A percentile compares a stretch with the other conserved stretches of the same genome.
phyloP scores from a whole-genome alignment of 2,888 invertebrate genomes.

The Mesochorus sp. region DNA sequence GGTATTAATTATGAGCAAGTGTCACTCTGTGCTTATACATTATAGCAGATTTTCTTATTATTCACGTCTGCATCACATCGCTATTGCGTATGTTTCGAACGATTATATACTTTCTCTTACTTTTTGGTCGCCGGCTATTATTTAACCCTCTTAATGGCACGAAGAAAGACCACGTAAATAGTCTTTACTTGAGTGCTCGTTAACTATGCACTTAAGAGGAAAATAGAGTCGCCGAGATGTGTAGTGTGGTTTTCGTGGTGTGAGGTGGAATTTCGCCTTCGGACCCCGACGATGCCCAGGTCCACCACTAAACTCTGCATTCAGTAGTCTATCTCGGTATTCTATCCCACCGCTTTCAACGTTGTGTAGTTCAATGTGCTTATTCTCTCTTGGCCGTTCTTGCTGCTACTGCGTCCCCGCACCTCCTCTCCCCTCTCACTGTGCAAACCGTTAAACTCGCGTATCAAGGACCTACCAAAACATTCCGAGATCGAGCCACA shows the following conservation, averaged over 20 bases:
- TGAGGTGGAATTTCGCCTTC: constrained; percentile 35
- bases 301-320: constrained; percentile 38
- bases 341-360: constrained; percentile 50
- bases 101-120: background rate
- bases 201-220: constrained; percentile 48
- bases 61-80: too few species aligned
- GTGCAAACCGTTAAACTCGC: constrained; percentile 24
- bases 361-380: constrained; percentile 28
- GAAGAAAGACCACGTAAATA: background rate
- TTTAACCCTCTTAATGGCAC: constrained; percentile 7
- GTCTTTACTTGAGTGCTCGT: constrained; percentile 25
- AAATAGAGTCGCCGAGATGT: constrained; percentile 18
- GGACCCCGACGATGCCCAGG: constrained; percentile 8
- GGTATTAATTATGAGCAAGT: background rate
- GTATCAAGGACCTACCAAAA: constrained; percentile 37
- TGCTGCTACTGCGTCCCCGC: background rate
- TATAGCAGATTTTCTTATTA: background rate
- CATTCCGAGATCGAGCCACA: constrained; percentile 13
- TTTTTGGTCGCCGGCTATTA: background rate
- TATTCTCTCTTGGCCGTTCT: background rate
- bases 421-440: background rate
- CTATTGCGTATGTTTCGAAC: background rate
- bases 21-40: background rate
- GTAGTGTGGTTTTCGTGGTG: constrained; percentile 14
- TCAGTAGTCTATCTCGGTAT: constrained; percentile 57